Conservation (phyloP, 2,797 vertebrate genomes). For the Alauda arvensis region DNA sequence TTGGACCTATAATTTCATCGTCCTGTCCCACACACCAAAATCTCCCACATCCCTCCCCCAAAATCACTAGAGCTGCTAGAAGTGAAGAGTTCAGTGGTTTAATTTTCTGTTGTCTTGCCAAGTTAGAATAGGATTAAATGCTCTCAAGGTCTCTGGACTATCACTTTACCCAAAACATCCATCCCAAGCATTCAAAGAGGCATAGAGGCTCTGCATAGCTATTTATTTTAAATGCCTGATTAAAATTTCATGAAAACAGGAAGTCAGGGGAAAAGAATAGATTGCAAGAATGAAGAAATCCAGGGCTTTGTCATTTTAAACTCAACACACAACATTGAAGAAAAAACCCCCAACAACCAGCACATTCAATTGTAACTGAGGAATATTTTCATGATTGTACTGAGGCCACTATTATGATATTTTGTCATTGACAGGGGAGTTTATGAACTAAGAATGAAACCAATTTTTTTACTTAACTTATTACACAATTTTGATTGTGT, state of each 20-base stretch:
- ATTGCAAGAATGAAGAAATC: slow-evolving; percentile 76
- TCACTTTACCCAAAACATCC: slow-evolving; percentile 86
- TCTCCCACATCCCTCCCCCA: background rate
- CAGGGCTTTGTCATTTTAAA: slow-evolving; percentile 80
- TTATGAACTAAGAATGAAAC: slow-evolving; percentile 58
- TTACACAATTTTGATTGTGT: slow-evolving; percentile 59
- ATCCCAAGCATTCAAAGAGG: slow-evolving; percentile 79
- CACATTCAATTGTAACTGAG: slow-evolving; percentile 64
- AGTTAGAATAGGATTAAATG: slow-evolving; percentile 73
- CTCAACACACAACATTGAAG: slow-evolving; percentile 57
- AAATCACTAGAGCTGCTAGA: slow-evolving; percentile 1
- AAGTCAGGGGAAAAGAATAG: slow-evolving; percentile 78
- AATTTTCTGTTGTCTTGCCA: slow-evolving; percentile 72
- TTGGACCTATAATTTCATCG: background rate
- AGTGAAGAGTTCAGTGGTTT: slow-evolving; percentile 47
- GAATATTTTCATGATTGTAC: slow-evolving; percentile 67
- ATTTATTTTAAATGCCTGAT: slow-evolving; percentile 90
- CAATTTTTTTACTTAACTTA: slow-evolving; percentile 55
- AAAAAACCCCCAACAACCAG: slow-evolving; percentile 15
- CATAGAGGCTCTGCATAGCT: slow-evolving; percentile 79
- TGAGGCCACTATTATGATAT: slow-evolving; percentile 58
- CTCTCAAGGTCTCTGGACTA: slow-evolving; percentile 79
- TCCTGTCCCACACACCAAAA: background rate
- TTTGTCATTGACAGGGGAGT: slow-evolving; percentile 64
- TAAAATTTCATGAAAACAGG: slow-evolving; percentile 93